Evolutionary conservation across 2,113 vertebrate genomes (phyloP).

Genomic region (Scalopus aquaticus): DNA sequence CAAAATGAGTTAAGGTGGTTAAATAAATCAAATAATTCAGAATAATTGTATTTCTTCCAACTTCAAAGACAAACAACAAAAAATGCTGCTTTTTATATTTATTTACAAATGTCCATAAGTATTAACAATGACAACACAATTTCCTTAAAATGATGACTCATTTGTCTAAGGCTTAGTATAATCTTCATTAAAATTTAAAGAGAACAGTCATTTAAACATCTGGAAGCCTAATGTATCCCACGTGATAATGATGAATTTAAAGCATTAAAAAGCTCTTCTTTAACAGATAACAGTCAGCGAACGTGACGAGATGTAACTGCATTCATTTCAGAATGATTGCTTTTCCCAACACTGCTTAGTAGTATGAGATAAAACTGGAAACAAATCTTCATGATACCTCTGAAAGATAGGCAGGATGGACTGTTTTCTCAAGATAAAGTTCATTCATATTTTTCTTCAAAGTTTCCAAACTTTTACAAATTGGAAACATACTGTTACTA

Average conservation of each 20-base stretch:
- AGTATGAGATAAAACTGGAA: neutral
- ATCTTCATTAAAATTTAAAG: conserved; percentile 48
- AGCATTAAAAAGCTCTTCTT: conserved; percentile 24
- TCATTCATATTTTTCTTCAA: neutral
- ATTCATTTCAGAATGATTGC: neutral
- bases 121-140: neutral
- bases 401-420: neutral
- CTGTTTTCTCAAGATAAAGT: conserved; percentile 19
- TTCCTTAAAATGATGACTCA: conserved; percentile 13
- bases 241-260: neutral
- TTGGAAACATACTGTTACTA: neutral
- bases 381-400: neutral
- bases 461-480: neutral
- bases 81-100: neutral
- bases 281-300: neutral
- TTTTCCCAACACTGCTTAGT: neutral
- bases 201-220: conserved; percentile 28
- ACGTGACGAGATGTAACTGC: neutral
- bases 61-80: neutral
- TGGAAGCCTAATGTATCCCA: neutral
- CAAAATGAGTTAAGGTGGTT: neutral
- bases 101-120: neutral
- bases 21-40: neutral
- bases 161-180: conserved; percentile 19
- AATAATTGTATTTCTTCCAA: neutral